phyloP scores from a whole-genome alignment of 2,113 vertebrate genomes.

The Planiliza haematocheilus region DNA sequence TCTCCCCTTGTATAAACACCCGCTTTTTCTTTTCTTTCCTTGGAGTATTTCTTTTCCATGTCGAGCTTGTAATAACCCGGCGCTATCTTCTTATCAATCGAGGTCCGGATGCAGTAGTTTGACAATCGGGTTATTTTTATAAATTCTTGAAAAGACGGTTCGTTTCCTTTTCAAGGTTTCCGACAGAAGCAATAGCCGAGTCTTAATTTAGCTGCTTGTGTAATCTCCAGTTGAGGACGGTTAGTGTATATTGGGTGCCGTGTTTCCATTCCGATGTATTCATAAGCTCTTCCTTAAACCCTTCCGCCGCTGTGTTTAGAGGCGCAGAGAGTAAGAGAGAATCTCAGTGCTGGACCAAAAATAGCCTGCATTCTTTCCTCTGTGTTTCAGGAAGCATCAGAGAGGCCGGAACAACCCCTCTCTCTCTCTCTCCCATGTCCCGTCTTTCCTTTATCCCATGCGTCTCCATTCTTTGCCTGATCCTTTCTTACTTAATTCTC shows the following conservation, averaged over 20 bases:
- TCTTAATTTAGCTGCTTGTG: conserved; percentile 59
- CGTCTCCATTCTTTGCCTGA: not conserved
- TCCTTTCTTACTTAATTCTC: conserved; percentile 4
- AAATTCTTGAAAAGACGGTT: conserved; percentile 40
- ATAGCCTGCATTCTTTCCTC: conserved; percentile 83
- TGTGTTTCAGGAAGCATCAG: conserved; percentile 79
- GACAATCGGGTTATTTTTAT: conserved; percentile 6
- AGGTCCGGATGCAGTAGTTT: conserved; percentile 14
- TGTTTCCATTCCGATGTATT: conserved; percentile 70
- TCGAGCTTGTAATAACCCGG: not conserved
- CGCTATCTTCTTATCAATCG: conserved; percentile 1
- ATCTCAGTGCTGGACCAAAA: conserved; percentile 77
- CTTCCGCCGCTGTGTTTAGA: conserved; percentile 74
- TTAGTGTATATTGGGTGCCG: conserved; percentile 38
- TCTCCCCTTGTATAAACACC: not conserved
- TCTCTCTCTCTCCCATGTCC: conserved; percentile 46
- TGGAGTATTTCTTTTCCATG: not conserved
- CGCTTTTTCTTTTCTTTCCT: conserved; percentile 3
- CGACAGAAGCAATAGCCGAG: conserved; percentile 13
- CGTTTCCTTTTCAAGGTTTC: conserved; percentile 38
- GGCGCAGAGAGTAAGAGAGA: conserved; percentile 62
- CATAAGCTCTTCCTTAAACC: conserved; percentile 76
- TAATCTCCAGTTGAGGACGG: conserved; percentile 50
- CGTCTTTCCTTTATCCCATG: conserved; percentile 16
- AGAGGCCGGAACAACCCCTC: conserved; percentile 69